Evolutionary conservation across 2,797 vertebrate species (phyloP), one percentile per base, ranked within the genome.

Genomic region (Acipenser ruthenus): DNA sequence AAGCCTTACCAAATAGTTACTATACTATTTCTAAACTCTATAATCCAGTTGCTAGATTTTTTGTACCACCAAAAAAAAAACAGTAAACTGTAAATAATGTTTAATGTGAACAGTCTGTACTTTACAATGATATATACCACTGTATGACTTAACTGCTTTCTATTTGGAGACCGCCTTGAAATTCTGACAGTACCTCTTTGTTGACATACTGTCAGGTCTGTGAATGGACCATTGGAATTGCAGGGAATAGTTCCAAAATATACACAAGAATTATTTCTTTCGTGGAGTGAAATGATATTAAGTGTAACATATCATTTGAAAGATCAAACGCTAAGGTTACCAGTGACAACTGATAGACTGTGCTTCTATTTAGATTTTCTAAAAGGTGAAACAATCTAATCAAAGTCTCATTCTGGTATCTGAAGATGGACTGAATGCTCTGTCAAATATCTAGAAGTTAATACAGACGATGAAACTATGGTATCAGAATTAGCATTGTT

Each of bases 191-290:
- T 10, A 58, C 55, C n/a, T 58, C 55, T 58, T 58, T 58, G 55
- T 58, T 58, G 55, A 58, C 12, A 58, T 58, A 58, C 12, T 58
- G 55, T 58, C 12, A 58, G 12, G 37, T 13, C 12, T 11, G 12
- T 58, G 55, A 58, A 58, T n/a, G 12, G 5, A 7, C 15, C 55
- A 58, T 3, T n/a, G 10, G 12, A 58, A 58, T 58, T 58, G 15
- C 6, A 58, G 55, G 55, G 55, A 58, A 58, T 58, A 58, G 15
- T 58, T 58, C 55, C 55, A 58, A 58, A 58, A 13, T 58, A 58
- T 58, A n/a, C 55, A 58, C 7, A 6, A 9, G 9, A 8, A n/a
- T 58, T 58, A n/a, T 11, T 58, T n/a, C 55, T 58, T n/a, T n/a
- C 55, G 11, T 58, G n/a, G 10, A 58, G 12, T 58, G 12, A 11